Evolutionary conservation across 2,797 vertebrate genomes (phyloP).

Genomic region (Macrochelys suwanniensis): DNA sequence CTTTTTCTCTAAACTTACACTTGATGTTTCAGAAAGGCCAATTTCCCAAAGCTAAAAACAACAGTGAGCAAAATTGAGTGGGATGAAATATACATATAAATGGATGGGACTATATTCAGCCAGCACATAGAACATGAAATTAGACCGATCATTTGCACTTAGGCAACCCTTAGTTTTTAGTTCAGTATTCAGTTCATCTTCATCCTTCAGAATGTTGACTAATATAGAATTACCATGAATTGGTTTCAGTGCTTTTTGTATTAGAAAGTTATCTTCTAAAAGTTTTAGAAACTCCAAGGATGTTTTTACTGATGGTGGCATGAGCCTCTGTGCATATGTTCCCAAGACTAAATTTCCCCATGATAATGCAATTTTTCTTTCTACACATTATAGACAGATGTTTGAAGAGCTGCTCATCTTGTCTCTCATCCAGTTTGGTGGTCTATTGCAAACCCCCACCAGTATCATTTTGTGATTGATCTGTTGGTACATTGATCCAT

Average conservation of each 20-base stretch:
- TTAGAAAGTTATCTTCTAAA: background rate
- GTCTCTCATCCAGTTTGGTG: constrained; percentile 12
- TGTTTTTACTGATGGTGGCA: background rate
- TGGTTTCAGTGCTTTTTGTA: background rate
- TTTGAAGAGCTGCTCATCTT: constrained; percentile 10
- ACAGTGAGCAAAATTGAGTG: background rate
- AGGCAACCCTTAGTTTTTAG: background rate
- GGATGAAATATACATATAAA: background rate
- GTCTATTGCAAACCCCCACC: background rate
- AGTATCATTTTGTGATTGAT: constrained; percentile 13
- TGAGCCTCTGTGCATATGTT: background rate
- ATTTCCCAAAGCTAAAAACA: background rate
- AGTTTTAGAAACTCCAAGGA: background rate
- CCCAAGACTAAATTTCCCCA: background rate
- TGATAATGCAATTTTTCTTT: background rate
- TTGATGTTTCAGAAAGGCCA: background rate
- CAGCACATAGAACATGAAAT: constrained; percentile 12
- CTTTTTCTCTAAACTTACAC: background rate
- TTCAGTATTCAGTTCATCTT: background rate
- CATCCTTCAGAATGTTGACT: background rate
- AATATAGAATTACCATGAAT: background rate
- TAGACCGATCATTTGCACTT: background rate
- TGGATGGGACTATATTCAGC: background rate
- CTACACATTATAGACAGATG: background rate
- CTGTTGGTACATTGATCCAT: constrained; percentile 29